A percentile compares a stretch with the other conserved stretches of the same genome.
Evolutionary conservation across 2,888 invertebrate genomes (phyloP).

Genomic region (Gryllus longicercus): DNA sequence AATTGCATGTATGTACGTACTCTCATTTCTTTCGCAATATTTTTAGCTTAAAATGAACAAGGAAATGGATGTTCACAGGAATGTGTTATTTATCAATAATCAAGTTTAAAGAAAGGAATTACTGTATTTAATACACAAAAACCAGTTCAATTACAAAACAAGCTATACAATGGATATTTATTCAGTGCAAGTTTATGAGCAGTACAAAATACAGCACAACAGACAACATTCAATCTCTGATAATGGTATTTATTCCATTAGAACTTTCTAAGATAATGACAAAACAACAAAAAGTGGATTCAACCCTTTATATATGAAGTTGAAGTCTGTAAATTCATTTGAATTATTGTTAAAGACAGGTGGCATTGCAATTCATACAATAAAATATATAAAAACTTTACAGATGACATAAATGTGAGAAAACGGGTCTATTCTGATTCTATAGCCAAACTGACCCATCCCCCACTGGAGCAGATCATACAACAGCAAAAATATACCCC

Average conservation of each 20-base stretch:
- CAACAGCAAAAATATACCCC: constrained; percentile 9
- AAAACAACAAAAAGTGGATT: neutral
- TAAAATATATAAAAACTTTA: constrained; percentile 17
- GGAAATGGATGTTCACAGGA: too few relatives aligned
- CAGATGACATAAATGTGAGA: neutral
- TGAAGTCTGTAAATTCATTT: neutral
- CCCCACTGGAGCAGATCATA: neutral
- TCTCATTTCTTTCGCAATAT: too few relatives aligned
- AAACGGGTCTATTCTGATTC: neutral
- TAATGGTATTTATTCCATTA: neutral
- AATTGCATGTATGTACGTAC: too few relatives aligned
- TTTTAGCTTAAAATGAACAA: too few relatives aligned
- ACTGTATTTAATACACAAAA: constrained; percentile 37
- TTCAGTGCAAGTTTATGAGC: constrained; percentile 19
- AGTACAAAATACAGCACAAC: constrained; percentile 20
- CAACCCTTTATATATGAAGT: neutral
- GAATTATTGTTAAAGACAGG: neutral
- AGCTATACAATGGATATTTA: constrained; percentile 32
- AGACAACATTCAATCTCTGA: constrained; percentile 17
- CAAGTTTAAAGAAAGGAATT: constrained; percentile 35
- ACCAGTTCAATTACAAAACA: constrained; percentile 38
- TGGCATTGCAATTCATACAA: neutral
- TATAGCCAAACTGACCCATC: neutral
- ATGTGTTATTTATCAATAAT: neutral
- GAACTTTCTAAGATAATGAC: neutral